phyloP scores from a whole-genome alignment of 1,140 invertebrate genomes.

The Hyphantria cunea region DNA sequence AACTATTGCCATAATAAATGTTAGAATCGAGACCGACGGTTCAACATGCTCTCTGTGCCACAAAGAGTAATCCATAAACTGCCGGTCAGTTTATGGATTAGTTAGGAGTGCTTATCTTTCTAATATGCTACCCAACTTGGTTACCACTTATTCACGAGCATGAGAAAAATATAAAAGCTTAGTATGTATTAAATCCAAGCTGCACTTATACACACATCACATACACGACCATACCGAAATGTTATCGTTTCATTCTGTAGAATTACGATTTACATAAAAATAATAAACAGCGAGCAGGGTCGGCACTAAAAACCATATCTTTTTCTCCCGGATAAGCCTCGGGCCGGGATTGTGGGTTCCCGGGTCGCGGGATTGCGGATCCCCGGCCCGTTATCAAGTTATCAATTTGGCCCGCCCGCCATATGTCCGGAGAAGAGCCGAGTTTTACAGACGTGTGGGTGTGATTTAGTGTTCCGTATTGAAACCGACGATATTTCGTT shows the following conservation, averaged over 20 bases:
- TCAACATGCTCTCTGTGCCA: no score
- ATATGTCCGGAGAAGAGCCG: constrained; percentile 19
- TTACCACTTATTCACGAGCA: no score
- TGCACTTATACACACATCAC: no score
- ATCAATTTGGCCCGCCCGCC: constrained; percentile 50
- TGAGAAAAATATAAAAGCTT: no score
- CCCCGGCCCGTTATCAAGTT: constrained; percentile 61
- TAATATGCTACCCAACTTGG: no score
- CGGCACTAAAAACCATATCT: constrained; percentile 27
- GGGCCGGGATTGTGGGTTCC: constrained; percentile 45
- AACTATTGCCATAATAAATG: no score
- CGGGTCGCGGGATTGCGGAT: constrained; percentile 38
- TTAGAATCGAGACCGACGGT: no score
- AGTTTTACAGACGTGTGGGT: constrained; percentile 24
- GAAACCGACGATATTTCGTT: not conserved
- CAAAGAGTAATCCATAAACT: no score
- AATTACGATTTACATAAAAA: constrained; percentile 69
- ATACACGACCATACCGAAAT: constrained; percentile 23
- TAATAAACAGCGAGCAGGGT: constrained; percentile 56
- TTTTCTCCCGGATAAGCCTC: constrained; percentile 49
- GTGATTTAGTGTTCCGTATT: constrained; percentile 6
- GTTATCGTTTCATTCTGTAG: constrained; percentile 62
- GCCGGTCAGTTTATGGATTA: no score
- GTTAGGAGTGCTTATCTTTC: no score
- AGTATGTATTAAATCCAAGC: no score